Base-by-base conservation (phyloP, 23 tunicate species). In the Trididemnum nubilum region DNA sequence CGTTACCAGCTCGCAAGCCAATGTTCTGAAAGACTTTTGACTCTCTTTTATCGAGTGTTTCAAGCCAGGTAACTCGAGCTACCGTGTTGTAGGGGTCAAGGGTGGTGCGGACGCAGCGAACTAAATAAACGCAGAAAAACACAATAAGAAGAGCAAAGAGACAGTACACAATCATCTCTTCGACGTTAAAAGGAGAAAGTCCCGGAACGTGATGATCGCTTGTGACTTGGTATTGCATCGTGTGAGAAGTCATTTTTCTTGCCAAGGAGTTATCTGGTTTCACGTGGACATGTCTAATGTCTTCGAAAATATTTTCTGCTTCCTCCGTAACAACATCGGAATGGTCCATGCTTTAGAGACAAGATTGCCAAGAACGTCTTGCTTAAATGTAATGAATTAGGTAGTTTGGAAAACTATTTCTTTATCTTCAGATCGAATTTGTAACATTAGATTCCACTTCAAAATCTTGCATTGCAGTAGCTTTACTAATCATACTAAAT, bases 11-110 rank as follows among this genome's bases (percentile, higher is more conserved):
- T 4, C 58, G 57, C 9, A 73, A 7, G 27, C 58, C 58, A 15
- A 52, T 3, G 81, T 27, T 54, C 5, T 36, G 39, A 30, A 77
- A 77, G 2, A 77, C 5, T 29, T 77, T 77, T 4, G 81, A 77
- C 22, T 77, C 81, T 54, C 81, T 35, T 52, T 52, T 77, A 2
- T 77, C 67, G 2, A 93, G 37, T 3, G 98, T 93, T 58, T 93
- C 98, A 37, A 93, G 80, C 98, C 98, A 93, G 5, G 98, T 79
- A 15, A 92, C 92, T 35, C 98, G 64, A 5, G 98, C 98, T 36
- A 93, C 83, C 0, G 97, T 76, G 73, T 88, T 76, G 83, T 93
- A 93, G 7, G 98, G 98, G 77, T 93, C 98, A 27, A 93, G 83
- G n/a, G 92, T 93, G 19, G 87, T 88, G n/a, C 98, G 44, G 25